Evolutionary conservation across 1,140 invertebrate species (phyloP).

Genomic region (Atopsyche davidsoni): DNA sequence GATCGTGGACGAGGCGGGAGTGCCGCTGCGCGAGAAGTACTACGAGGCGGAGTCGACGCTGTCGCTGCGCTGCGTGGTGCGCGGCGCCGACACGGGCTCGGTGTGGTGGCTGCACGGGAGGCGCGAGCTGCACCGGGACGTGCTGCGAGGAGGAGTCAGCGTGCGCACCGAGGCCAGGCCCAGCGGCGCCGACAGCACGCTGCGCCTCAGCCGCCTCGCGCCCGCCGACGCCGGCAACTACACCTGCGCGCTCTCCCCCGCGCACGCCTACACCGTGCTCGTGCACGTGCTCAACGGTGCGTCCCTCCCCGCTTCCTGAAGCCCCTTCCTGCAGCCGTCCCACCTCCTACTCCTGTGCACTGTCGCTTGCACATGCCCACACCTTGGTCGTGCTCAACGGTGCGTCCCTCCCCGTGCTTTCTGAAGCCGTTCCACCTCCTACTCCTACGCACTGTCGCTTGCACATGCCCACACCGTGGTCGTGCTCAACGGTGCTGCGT

Average conservation of each 20-base stretch:
- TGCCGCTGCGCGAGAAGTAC: conserved; percentile 63
- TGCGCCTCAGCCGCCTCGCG: conserved; percentile 68
- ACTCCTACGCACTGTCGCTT: no score
- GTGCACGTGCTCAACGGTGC: conserved; percentile 72
- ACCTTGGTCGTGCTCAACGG: no score
- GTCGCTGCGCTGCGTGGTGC: conserved; percentile 64
- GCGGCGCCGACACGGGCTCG: conserved; percentile 61
- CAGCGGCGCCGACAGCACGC: conserved; percentile 62
- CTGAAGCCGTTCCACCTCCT: no score
- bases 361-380: no score
- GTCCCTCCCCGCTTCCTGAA: no score
- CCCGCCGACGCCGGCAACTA: conserved; percentile 73
- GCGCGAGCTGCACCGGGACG: conserved; percentile 64
- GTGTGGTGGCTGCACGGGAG: conserved; percentile 68
- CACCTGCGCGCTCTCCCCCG: conserved; percentile 65
- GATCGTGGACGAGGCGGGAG: conserved; percentile 67
- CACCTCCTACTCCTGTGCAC: no score
- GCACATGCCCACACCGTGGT: no score
- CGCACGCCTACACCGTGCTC: conserved; percentile 55
- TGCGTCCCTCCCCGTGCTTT: no score
- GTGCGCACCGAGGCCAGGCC: conserved; percentile 16
- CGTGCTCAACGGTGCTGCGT: no score
- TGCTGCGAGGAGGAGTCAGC: conserved; percentile 67
- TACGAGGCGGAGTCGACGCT: conserved; percentile 72
- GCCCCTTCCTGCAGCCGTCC: no score